A percentile compares a stretch with the other conserved stretches of the same genome.
Conservation (phyloP, 2,888 invertebrate species). For the Phanerotoma sp. region DNA sequence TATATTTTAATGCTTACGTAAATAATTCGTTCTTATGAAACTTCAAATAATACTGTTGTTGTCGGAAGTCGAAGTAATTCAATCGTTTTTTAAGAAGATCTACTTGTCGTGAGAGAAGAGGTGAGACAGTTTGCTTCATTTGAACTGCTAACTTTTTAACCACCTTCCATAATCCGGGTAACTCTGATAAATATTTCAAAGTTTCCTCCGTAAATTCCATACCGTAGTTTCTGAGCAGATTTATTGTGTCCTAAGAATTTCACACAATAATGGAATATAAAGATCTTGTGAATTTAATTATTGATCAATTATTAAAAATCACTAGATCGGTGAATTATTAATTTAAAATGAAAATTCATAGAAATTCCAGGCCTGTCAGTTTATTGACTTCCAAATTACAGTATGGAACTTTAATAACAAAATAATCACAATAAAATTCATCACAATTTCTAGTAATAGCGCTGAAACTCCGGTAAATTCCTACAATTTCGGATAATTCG, state of each 20-base stretch:
- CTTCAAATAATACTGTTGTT: conserved; percentile 73
- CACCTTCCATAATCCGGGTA: conserved; percentile 87
- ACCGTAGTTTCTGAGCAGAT: conserved; percentile 80
- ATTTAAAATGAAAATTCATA: too few relatives aligned
- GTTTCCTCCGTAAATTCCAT: conserved; percentile 82
- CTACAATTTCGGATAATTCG: too few relatives aligned
- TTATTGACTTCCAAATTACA: too few relatives aligned
- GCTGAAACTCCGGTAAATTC: too few relatives aligned
- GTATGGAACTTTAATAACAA: too few relatives aligned
- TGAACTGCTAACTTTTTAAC: conserved; percentile 81
- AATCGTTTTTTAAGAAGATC: conserved; percentile 83
- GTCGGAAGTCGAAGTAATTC: conserved; percentile 75
- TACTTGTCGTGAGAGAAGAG: conserved; percentile 86
- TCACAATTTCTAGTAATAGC: too few relatives aligned
- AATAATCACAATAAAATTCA: too few relatives aligned
- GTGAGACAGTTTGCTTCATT: conserved; percentile 83
- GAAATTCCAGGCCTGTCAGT: too few relatives aligned
- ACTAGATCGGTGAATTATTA: too few relatives aligned
- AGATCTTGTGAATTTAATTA: neutral
- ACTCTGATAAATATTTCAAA: conserved; percentile 63
- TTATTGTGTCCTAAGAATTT: conserved; percentile 68
- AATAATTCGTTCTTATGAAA: conserved; percentile 64
- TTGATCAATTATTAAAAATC: too few relatives aligned
- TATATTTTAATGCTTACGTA: too few relatives aligned
- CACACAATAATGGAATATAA: neutral